Base-by-base conservation (phyloP, 2,113 vertebrate species). In the Lagopus muta region DNA sequence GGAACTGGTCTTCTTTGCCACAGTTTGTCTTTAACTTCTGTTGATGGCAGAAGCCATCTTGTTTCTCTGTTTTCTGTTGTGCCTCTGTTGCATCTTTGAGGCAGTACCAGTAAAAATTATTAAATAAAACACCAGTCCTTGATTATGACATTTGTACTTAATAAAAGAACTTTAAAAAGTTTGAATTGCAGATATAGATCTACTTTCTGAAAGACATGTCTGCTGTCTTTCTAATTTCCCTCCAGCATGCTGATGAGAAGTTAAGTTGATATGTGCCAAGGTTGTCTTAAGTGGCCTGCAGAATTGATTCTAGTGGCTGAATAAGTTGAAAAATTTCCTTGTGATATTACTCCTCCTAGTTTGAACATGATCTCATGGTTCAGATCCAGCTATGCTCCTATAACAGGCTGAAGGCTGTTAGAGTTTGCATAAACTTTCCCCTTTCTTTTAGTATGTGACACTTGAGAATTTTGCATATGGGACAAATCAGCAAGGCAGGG, bases 361-460 rank as follows among this genome's bases (percentile, higher is more conserved):
- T 82, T 75, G 22, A 10, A 4, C 0, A 0, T 1, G 2, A 42
- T 66, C 70, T 82, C 28, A 5, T 2, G 15, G 4, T 40, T 83
- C 45, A 50, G 60, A 10, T 38, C 72, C 3, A 2, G 21, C 71
- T 17, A 11, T 57, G 52, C 21, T 57, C 38, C 38, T 43, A 17
- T 30, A 25, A 24, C 36, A 57, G 30, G 38, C 52, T 67, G 61
- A 58, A 47, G 75, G 11, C 54, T 1, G 0, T 77, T 72, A 65
- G 76, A 21, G 32, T 57, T 62, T 69, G 18, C 10, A 20, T 40
- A 86, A 94, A 24, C 52, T 67, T 71, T 58, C 11, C n/a, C 24
- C 21, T 5, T 69, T 77, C 15, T 34, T 82, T 54, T 34, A 38
- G 17, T 17, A 17, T 5, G 27, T 40, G 75, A 10, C 1, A 2